Evolutionary conservation across 2,113 vertebrate genomes (phyloP).

Genomic region (Oncorhynchus mykiss): DNA sequence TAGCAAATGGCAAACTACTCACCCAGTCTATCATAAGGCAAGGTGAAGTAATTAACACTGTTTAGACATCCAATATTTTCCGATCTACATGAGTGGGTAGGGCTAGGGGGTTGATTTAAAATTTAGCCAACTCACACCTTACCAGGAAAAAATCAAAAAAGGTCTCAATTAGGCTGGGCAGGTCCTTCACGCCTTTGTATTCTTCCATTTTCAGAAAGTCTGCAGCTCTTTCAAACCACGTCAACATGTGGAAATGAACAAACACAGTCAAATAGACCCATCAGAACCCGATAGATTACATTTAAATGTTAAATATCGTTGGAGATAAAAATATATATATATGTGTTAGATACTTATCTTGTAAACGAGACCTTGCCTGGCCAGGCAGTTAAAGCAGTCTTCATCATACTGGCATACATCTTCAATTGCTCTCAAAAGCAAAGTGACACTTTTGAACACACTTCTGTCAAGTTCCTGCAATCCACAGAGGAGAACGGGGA

Average conservation of each 20-base stretch:
- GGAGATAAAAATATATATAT: not conserved
- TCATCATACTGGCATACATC: slow-evolving; percentile 59
- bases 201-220: slow-evolving; percentile 53
- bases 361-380: slow-evolving; percentile 72
- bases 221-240: slow-evolving; percentile 78
- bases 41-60: too few species aligned
- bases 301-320: not conserved
- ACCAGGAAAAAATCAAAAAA: slow-evolving; percentile 80
- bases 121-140: slow-evolving; percentile 42
- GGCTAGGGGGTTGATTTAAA: too few species aligned
- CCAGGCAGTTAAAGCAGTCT: slow-evolving; percentile 63
- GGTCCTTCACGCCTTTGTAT: slow-evolving; percentile 2
- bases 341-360: slow-evolving; percentile 78
- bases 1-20: too few species aligned
- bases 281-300: not conserved
- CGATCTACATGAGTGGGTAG: too few species aligned
- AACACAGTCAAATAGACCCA: not conserved
- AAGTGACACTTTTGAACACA: slow-evolving; percentile 65
- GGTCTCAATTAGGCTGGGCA: slow-evolving; percentile 65
- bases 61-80: too few species aligned
- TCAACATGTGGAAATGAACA: slow-evolving; percentile 67
- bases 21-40: too few species aligned
- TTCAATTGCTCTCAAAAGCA: slow-evolving; percentile 79
- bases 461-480: slow-evolving; percentile 79
- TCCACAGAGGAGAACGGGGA: not conserved